Percentiles rank a stretch among this genome's conserved stretches.
Conservation (phyloP, 2,113 vertebrate species). For the Alosa alosa region DNA sequence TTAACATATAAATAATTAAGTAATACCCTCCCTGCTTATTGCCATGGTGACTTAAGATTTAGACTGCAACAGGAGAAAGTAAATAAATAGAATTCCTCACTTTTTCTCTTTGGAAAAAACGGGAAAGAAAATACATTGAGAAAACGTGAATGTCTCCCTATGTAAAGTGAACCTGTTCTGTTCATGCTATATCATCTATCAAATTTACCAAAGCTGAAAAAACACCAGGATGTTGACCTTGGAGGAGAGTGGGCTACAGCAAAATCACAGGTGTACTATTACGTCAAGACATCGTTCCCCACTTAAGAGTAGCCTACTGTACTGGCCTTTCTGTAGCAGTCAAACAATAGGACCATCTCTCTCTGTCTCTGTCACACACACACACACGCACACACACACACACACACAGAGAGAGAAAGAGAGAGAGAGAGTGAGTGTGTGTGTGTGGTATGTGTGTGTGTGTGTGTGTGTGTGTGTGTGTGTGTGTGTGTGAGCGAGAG, state of each 20-base stretch:
- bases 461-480: too few relatives aligned
- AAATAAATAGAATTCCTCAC: constrained; percentile 46
- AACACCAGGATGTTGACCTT: constrained; percentile 56
- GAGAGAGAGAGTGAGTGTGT: background rate
- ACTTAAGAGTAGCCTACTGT: constrained; percentile 20
- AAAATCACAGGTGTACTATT: constrained; percentile 54
- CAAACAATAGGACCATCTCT: constrained; percentile 12
- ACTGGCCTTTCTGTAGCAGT: background rate
- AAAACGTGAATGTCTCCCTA: constrained; percentile 27
- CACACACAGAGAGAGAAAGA: background rate
- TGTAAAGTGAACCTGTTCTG: constrained; percentile 42
- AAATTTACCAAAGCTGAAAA: constrained; percentile 56
- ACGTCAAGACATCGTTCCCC: constrained; percentile 46
- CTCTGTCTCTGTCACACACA: constrained; percentile 22
- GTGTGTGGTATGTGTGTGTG: too few relatives aligned
- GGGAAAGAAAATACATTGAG: constrained; percentile 22
- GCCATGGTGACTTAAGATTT: constrained; percentile 26
- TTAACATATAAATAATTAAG: constrained; percentile 49
- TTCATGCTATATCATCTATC: constrained; percentile 46
- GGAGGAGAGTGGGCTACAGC: constrained; percentile 37
- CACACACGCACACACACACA: background rate
- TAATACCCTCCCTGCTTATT: constrained; percentile 39
- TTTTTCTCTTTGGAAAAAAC: constrained; percentile 33
- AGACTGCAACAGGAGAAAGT: constrained; percentile 32
- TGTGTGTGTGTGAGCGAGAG: too few relatives aligned